Evolutionary conservation across 2,113 vertebrate species (phyloP).

Genomic region (Antennarius striatus): DNA sequence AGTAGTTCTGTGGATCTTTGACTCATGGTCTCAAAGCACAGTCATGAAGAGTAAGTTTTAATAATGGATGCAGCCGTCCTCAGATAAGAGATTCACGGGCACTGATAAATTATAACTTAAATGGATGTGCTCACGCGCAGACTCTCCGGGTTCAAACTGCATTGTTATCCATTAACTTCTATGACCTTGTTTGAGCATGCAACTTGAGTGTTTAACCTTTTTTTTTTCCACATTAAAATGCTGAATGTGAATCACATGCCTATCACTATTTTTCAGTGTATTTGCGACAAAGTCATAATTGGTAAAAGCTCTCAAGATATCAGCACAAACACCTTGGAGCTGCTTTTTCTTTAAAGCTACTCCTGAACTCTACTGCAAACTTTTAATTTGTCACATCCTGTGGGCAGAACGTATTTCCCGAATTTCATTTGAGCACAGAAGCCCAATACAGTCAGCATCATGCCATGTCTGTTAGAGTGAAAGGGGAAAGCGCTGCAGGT

Average conservation of each 20-base stretch:
- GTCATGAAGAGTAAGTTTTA: too few species aligned
- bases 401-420: constrained; percentile 6
- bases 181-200: neutral
- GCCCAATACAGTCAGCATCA: neutral
- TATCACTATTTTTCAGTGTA: constrained; percentile 1
- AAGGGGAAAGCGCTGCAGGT: neutral
- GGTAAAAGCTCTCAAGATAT: neutral
- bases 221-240: neutral
- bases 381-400: constrained; percentile 17
- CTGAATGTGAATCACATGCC: neutral
- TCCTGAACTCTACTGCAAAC: neutral
- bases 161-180: neutral
- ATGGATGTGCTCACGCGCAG: neutral
- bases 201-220: neutral
- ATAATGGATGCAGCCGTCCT: neutral
- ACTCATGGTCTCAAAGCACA: too few species aligned
- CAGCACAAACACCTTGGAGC: neutral
- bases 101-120: constrained; percentile 3
- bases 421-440: constrained; percentile 12
- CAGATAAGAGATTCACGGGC: constrained; percentile 4
- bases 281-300: neutral
- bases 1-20: too few species aligned
- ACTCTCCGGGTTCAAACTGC: neutral
- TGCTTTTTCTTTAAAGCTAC: constrained; percentile 8
- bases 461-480: neutral